Evolutionary conservation across 2,797 vertebrate genomes (phyloP), one percentile per base, ranked within the genome.

Genomic region (Clarias laeviceps): DNA sequence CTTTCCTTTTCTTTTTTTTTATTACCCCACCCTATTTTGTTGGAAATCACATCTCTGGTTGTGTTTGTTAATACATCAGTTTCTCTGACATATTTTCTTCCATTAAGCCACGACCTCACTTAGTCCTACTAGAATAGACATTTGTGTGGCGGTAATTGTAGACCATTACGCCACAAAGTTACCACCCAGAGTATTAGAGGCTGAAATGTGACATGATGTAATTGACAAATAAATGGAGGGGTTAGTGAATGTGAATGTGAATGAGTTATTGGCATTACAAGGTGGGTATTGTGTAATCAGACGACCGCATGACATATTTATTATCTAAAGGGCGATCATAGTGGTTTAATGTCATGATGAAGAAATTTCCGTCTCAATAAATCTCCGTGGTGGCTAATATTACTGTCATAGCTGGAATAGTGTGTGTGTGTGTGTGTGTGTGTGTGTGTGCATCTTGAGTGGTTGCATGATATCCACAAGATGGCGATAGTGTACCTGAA

Each of bases 401-500:
- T 62, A 24, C 74, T 32, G 27, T 50, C 14, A n/a, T 45, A 50
- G 24, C 40, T 50, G 40, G 6, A 73, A n/a, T 50, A 22, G 68
- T 45, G 40, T 11, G 45, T 45, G 45, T 45, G 40, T 45, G 40
- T 40, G 37, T 40, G 22, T 62, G 22, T 40, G 22, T 62, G 22
- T 37, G 37, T 37, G 37, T 64, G 8, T 59, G 15, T 29, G 11
- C 65, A 27, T n/a, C 32, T 24, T 54, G n/a, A 54, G 2, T 85
- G 14, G 72, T 4, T 34, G 73, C 18, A 3, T 77, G 87, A 22
- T 90, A 62, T 88, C 78, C 92, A 91, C 84, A 88, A 92, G 92
- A 87, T 92, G 92, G 90, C 91, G 90, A 90, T 90, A 86, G 93
- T 90, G 88, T 82, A 89, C 74, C 79, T 90, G 9, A 57, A 17